Evolutionary conservation across 2,888 invertebrate genomes (phyloP).

Genomic region (Diadromus collaris): DNA sequence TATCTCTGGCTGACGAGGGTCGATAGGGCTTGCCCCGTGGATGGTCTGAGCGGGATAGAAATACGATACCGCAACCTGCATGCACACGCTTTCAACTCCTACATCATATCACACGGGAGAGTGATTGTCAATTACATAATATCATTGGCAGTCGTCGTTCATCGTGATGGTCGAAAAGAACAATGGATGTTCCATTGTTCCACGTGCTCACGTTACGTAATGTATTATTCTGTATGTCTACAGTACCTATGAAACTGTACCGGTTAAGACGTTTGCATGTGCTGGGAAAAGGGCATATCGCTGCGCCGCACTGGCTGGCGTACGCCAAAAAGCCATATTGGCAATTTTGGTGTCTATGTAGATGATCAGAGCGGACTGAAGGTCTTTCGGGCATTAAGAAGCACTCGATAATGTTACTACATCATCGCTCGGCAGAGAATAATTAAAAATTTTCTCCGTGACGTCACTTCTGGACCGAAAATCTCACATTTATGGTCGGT

Average conservation of each 20-base stretch:
- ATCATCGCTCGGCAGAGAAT: too few species aligned
- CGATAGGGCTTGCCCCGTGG: background rate
- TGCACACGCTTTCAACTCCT: background rate
- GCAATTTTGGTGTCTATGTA: too few species aligned
- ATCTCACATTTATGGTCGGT: too few species aligned
- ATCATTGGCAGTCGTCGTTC: constrained; percentile 17
- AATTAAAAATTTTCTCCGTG: too few species aligned
- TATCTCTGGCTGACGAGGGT: constrained; percentile 6
- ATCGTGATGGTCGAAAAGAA: constrained; percentile 9
- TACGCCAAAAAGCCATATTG: too few species aligned
- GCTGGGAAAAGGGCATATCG: too few species aligned
- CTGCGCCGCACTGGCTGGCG: too few species aligned
- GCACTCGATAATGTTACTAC: too few species aligned
- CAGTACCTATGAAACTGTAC: background rate
- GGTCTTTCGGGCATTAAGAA: too few species aligned
- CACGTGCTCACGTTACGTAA: constrained; percentile 13
- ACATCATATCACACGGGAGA: constrained; percentile 13
- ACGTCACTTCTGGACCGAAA: too few species aligned
- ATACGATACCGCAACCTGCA: constrained; percentile 6
- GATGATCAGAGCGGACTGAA: too few species aligned
- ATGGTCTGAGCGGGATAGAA: background rate
- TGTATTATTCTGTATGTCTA: background rate
- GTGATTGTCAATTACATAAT: constrained; percentile 50
- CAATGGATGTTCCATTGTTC: background rate
- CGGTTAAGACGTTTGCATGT: constrained; percentile 6